These are phyloP conservation scores for Portevinia maculata DNA, from an alignment of 2,888 invertebrate species.

Conservation along the genomic window DNA sequence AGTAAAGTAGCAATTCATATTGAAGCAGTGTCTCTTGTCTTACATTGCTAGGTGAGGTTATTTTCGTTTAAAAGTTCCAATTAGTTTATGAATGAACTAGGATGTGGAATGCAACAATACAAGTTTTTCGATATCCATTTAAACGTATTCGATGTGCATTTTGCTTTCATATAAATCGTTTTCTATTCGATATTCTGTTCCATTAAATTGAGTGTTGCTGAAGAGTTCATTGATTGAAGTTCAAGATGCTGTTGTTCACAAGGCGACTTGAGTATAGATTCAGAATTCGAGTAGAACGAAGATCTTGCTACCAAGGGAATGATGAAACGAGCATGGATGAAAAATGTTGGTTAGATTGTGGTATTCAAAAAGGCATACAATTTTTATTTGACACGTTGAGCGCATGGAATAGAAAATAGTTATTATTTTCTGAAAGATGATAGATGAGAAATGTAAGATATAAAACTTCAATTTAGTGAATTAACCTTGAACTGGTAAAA, in stretches of 20 bases:
- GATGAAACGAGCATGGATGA: too few relatives aligned
- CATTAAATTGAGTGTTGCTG: slow-evolving; percentile 46
- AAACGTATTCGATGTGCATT: slow-evolving; percentile 39
- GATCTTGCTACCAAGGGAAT: too few relatives aligned
- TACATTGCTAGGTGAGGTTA: not conserved
- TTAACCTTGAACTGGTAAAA: too few relatives aligned
- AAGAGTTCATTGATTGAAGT: slow-evolving; percentile 30
- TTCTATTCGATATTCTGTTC: slow-evolving; percentile 26
- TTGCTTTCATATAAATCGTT: slow-evolving; percentile 10
- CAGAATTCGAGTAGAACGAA: too few relatives aligned
- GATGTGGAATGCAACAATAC: slow-evolving; percentile 2
- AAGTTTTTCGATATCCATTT: slow-evolving; percentile 18
- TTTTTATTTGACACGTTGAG: too few relatives aligned
- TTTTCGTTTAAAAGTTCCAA: slow-evolving; percentile 29
- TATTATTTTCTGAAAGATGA: too few relatives aligned
- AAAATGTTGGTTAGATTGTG: too few relatives aligned
- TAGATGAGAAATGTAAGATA: too few relatives aligned
- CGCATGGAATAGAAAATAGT: too few relatives aligned
- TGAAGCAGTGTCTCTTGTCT: slow-evolving; percentile 31
- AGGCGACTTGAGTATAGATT: slow-evolving; percentile 22
- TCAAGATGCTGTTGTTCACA: slow-evolving; percentile 16
- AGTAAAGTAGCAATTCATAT: slow-evolving; percentile 14
- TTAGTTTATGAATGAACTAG: slow-evolving; percentile 35
- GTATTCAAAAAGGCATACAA: too few relatives aligned
- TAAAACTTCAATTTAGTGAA: too few relatives aligned